Base-by-base conservation (phyloP, 1,140 invertebrate species). In the Drosophila yakuba region DNA sequence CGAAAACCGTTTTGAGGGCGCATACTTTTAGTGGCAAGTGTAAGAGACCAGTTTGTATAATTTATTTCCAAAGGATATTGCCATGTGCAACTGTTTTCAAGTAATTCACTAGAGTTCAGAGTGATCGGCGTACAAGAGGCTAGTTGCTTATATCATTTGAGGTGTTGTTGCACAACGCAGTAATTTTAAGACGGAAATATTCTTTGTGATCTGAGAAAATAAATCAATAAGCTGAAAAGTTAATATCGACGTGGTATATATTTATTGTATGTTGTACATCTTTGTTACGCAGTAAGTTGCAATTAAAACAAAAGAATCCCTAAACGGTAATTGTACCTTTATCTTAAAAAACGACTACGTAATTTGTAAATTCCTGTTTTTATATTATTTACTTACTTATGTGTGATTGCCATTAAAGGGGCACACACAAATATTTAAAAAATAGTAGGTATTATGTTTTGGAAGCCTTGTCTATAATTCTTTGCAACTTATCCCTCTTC, bases 131-230 rank as follows among this genome's bases (percentile, higher is more conserved):
- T 39, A 32, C 32, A 45, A 45, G n/a, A 32, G 15, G 36, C 35
- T 66, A 58, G 45, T 57, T 75, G 59, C 71, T 60, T 80, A 55
- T 76, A 84, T 84, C 50, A 80, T 84, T 83, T 83, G 44, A 45
- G 52, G 28, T 77, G 62, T 74, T 75, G 35, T 66, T 80, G 78
- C 59, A 32, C 66, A 75, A 23, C 45, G 64, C 32, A 64, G 41
- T 63, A 74, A 44, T 52, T 81, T 43, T 81, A 88, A 79, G 79
- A 69, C 62, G 83, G 83, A 83, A 88, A 88, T 88, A 88, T 77
- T 72, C 56, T 73, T 88, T 88, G 83, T 82, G 78, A 86, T 86
- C 51, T 72, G 56, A 85, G 61, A 56, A 60, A 76, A 58, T 47
- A 62, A 57, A 66, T 32, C 28, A 11, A 36, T 64, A 60, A 66